Conservation (phyloP, 2,113 vertebrate species). For the Chaenogobius annularis region DNA sequence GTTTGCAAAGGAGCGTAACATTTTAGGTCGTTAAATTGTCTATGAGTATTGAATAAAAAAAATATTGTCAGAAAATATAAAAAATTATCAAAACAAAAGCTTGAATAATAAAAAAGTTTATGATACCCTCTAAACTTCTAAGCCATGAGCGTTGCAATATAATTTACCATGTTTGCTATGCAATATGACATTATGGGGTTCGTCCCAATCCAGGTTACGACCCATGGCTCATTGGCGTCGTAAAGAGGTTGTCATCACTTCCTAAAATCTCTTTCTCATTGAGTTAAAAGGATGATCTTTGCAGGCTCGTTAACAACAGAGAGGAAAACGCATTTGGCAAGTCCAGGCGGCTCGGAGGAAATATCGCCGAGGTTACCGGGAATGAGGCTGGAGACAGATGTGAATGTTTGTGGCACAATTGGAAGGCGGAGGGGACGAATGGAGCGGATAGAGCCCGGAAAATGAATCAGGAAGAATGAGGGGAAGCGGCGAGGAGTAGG, state of each 20-base stretch:
- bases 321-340: slow-evolving; percentile 20
- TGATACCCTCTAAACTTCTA: background rate
- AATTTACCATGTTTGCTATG: background rate
- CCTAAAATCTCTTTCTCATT: slow-evolving; percentile 6
- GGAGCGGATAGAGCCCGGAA: slow-evolving; percentile 43
- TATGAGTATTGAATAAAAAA: too few relatives aligned
- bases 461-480: slow-evolving; percentile 64
- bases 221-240: too few relatives aligned
- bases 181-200: background rate
- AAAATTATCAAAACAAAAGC: background rate
- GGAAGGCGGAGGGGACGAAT: slow-evolving; percentile 49
- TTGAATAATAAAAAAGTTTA: background rate
- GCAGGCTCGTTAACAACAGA: slow-evolving; percentile 12
- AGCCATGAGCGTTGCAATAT: background rate
- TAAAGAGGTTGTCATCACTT: background rate
- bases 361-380: slow-evolving; percentile 37
- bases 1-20: background rate
- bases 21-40: background rate
- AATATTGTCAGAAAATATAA: background rate
- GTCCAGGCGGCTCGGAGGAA: slow-evolving; percentile 35
- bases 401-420: slow-evolving; percentile 35
- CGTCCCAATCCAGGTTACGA: background rate
- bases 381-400: slow-evolving; percentile 32
- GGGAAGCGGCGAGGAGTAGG: slow-evolving; percentile 56
- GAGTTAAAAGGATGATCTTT: slow-evolving; percentile 31